These are phyloP conservation scores for Hozukius guyotensis DNA, from an alignment of 2,797 vertebrate species.

Conservation along the genomic window DNA sequence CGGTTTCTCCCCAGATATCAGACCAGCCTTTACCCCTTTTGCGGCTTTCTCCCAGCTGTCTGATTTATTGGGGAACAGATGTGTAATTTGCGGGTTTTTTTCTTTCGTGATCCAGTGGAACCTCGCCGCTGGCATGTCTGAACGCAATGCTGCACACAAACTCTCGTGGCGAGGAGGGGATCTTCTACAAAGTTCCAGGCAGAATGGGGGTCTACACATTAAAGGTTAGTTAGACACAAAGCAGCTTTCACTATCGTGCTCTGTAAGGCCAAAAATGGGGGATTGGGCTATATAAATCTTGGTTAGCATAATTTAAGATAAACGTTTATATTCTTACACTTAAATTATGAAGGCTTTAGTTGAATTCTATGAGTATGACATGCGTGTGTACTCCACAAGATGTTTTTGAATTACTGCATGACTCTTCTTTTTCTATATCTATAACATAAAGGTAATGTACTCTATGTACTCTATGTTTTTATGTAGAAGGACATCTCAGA, in stretches of 20 bases:
- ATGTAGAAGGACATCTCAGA: slow-evolving; percentile 92
- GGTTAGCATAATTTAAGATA: not conserved
- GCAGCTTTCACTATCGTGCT: not conserved
- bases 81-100: slow-evolving; percentile 57
- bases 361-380: not conserved
- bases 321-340: not conserved
- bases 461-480: slow-evolving; percentile 5
- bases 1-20: slow-evolving; percentile 39
- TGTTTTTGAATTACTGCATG: not conserved
- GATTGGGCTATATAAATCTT: not conserved
- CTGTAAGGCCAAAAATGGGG: not conserved
- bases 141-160: slow-evolving; percentile 99
- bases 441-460: not conserved
- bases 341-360: not conserved
- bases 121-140: slow-evolving; percentile 96
- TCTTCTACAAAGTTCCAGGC: slow-evolving; percentile 98
- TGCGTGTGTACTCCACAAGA: not conserved
- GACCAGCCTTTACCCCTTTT: slow-evolving; percentile 29
- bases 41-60: slow-evolving; percentile 20
- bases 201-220: slow-evolving; percentile 98
- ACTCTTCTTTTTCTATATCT: not conserved
- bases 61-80: slow-evolving; percentile 38
- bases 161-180: slow-evolving; percentile 96
- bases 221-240: slow-evolving; percentile 84
- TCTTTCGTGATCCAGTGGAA: slow-evolving; percentile 85